Evolutionary conservation across 2,888 invertebrate species (phyloP).

Genomic region (Ophioninae sp.): DNA sequence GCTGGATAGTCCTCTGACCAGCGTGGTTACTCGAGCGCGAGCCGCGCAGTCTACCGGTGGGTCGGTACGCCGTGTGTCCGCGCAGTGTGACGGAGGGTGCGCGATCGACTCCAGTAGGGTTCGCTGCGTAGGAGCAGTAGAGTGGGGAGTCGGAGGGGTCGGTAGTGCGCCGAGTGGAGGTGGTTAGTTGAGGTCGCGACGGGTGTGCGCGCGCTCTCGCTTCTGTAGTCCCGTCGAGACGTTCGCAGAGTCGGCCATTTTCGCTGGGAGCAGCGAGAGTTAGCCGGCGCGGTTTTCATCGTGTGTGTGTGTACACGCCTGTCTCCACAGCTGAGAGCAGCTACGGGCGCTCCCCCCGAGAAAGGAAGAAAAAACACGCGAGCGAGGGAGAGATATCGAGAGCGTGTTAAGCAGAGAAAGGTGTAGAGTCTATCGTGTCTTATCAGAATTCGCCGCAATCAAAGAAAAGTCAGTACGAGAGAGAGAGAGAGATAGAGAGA

Average conservation of each 20-base stretch:
- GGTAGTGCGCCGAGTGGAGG: slow-evolving; percentile 28
- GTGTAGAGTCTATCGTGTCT: slow-evolving; percentile 11
- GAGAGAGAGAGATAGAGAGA: slow-evolving; percentile 6
- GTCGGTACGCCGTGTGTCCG: not conserved
- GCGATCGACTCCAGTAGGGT: not conserved
- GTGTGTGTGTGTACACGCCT: slow-evolving; percentile 65
- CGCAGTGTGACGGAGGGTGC: not conserved
- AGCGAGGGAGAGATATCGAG: slow-evolving; percentile 15
- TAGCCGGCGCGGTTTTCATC: slow-evolving; percentile 69
- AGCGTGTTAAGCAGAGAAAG: not conserved
- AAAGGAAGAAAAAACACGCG: slow-evolving; percentile 11
- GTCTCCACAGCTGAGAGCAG: slow-evolving; percentile 76
- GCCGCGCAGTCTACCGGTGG: slow-evolving; percentile 49
- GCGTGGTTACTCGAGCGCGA: slow-evolving; percentile 46
- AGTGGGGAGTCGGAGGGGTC: not conserved
- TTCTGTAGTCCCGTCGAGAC: slow-evolving; percentile 22
- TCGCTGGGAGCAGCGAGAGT: slow-evolving; percentile 68
- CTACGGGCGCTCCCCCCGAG: slow-evolving; percentile 64
- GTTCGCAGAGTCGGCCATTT: slow-evolving; percentile 72
- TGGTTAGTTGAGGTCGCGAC: slow-evolving; percentile 61
- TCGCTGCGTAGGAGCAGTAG: not conserved
- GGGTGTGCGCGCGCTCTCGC: slow-evolving; percentile 52
- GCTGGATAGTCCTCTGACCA: slow-evolving; percentile 30
- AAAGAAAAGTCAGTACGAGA: slow-evolving; percentile 1
- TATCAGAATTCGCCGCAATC: slow-evolving; percentile 32